Percentiles rank a stretch among this genome's conserved stretches.
Conservation (phyloP, 2,113 vertebrate species). For the human region GRCh38 chr9:34016501-34017000, state of each 20-base stretch:
- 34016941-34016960: neutral
- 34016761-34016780: too few species aligned
- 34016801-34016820: neutral
- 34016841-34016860: neutral
- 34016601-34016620: too few species aligned
- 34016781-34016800: neutral
- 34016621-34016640: too few species aligned
- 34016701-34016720: too few species aligned
- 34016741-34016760: too few species aligned
- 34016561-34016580: too few species aligned
- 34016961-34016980: neutral
- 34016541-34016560: neutral
- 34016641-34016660: too few species aligned
- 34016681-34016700: too few species aligned
- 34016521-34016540: neutral
- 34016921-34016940: neutral
- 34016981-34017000: too few species aligned
- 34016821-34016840: neutral
- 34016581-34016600: too few species aligned
- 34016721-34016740: too few species aligned
- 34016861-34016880: conserved; percentile 6
- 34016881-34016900: neutral
- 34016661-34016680: too few species aligned
- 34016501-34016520: neutral
- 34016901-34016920: neutral